These are phyloP conservation scores for Parelbella ahira DNA, from an alignment of 2,888 invertebrate genomes.

Conservation along the genomic window DNA sequence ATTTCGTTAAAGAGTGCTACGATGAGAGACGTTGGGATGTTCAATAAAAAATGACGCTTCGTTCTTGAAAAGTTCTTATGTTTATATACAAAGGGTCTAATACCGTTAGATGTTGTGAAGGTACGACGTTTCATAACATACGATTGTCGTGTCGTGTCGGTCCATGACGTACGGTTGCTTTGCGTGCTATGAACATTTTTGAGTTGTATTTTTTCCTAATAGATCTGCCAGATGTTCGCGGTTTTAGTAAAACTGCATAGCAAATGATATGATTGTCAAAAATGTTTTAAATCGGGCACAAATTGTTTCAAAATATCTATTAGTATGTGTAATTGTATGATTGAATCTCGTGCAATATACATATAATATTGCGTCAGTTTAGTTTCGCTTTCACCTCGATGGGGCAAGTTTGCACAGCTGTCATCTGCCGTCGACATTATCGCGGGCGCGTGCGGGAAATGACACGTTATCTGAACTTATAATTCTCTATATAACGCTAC, in stretches of 20 bases:
- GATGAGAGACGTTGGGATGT: slow-evolving; percentile 2
- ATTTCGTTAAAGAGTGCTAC: slow-evolving; percentile 4
- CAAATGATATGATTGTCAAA: too few species aligned
- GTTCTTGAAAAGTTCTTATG: slow-evolving; percentile 46
- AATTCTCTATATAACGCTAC: too few species aligned
- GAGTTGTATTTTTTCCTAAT: too few species aligned
- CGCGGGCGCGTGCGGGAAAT: slow-evolving; percentile 15
- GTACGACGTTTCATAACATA: slow-evolving; percentile 35
- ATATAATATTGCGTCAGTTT: too few species aligned
- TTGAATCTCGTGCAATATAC: too few species aligned
- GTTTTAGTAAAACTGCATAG: too few species aligned
- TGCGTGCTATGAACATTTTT: neutral
- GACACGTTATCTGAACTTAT: too few species aligned
- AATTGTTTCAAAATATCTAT: too few species aligned
- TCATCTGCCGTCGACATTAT: slow-evolving; percentile 14
- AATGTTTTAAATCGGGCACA: too few species aligned
- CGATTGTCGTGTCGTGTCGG: slow-evolving; percentile 30
- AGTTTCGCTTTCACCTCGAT: slow-evolving; percentile 21
- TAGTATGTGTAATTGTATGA: too few species aligned
- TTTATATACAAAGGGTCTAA: slow-evolving; percentile 46
- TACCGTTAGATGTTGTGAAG: slow-evolving; percentile 48
- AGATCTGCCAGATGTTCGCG: too few species aligned
- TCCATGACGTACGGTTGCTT: neutral
- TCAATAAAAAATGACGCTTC: slow-evolving; percentile 30
- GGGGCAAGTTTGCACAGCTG: slow-evolving; percentile 15